Evolutionary conservation across 2,113 vertebrate genomes (phyloP), one percentile per base, ranked within the genome.

Genomic region (Chloropsis cyanopogon): DNA sequence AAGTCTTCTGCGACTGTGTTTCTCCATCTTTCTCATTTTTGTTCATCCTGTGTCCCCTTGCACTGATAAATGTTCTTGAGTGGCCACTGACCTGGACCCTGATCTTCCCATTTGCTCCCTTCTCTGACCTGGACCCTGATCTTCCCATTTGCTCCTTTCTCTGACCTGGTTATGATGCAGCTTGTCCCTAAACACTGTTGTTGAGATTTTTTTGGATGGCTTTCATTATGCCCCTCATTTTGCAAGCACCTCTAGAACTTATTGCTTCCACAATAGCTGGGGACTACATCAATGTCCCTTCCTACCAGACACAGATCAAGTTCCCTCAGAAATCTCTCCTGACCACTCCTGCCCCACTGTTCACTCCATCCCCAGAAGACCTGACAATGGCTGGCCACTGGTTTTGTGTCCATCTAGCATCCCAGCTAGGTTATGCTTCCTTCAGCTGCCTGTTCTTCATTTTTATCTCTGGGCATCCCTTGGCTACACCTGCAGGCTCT

Each of bases 291-390:
- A 1, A 2, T 28, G 4, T 16, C 21, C 16, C 35, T 59, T 81
- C 35, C 26, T 78, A 37, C 10, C 10, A 1, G 8, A 10, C 1
- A 2, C 16, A 82, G n/a, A 46, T 52, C 3, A 16, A 37, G 13
- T 39, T 72, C 31, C 9, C 20, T 89, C 28, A 35, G 39, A 79
- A 60, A 46, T 35, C 5, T 64, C 14, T 72, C 20, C 61, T 31
- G 19, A 10, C 16, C 0, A 0, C 12, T 59, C 14, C 33, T 17
- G 10, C 20, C 42, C 81, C 1, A 2, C 22, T 66, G 35, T 60
- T 82, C 14, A 31, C 1, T 29, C 19, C 11, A 21, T 23, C 10
- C 18, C 25, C 8, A 52, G 46, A 65, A 69, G 28, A 22, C 12
- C 15, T 16, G 41, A 14, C 25, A 53, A 14, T 2, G 2, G 8